Evolutionary conservation across 2,888 invertebrate species (phyloP).

Genomic region (Agrotis clavis): DNA sequence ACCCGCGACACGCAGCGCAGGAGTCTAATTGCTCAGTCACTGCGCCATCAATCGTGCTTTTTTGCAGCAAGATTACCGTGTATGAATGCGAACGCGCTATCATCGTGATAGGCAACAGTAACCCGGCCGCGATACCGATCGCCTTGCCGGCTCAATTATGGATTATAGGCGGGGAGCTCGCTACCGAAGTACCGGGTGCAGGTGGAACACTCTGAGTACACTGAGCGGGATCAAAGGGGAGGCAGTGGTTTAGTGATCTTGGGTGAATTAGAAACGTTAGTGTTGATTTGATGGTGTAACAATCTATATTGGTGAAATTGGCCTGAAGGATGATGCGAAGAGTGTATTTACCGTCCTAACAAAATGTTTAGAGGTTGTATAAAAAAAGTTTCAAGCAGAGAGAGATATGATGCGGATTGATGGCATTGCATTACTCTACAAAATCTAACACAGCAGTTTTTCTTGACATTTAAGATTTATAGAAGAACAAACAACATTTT

Average conservation of each 20-base stretch:
- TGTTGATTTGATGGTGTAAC: neutral
- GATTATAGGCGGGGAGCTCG: conserved; percentile 55
- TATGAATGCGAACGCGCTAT: conserved; percentile 31
- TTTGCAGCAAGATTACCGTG: conserved; percentile 12
- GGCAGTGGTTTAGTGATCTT: neutral
- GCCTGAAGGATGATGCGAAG: too few relatives aligned
- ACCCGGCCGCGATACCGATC: conserved; percentile 59
- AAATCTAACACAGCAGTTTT: too few relatives aligned
- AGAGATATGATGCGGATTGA: neutral
- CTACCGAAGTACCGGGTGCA: neutral
- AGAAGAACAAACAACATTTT: too few relatives aligned
- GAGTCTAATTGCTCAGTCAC: too few relatives aligned
- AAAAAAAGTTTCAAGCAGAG: neutral
- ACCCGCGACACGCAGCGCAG: too few relatives aligned
- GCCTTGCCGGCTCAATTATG: conserved; percentile 54
- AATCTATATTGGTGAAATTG: too few relatives aligned
- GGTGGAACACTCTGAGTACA: neutral
- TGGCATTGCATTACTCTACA: neutral
- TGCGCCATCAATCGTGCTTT: too few relatives aligned
- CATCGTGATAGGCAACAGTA: conserved; percentile 62
- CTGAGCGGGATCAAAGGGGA: neutral
- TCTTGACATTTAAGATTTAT: too few relatives aligned
- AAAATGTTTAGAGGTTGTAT: neutral
- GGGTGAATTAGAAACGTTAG: neutral
- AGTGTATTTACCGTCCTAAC: too few relatives aligned